phyloP scores from a whole-genome alignment of 2,888 invertebrate genomes.

The Agrotis puta region DNA sequence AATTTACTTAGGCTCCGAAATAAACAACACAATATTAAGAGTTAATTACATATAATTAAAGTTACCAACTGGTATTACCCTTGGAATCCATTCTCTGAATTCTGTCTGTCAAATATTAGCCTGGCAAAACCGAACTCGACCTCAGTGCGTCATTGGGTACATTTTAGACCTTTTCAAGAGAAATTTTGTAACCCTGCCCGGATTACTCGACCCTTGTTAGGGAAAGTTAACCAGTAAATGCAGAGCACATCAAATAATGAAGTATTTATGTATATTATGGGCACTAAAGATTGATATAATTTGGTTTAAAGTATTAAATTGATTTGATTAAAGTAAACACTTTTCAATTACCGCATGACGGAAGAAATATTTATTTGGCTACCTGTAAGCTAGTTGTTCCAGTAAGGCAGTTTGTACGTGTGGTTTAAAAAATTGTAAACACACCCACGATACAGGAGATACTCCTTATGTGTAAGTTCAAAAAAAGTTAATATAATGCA shows the following conservation, averaged over 20 bases:
- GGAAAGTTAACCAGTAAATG: constrained; percentile 28
- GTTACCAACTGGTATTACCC: constrained; percentile 26
- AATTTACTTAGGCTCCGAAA: constrained; percentile 7
- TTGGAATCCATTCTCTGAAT: constrained; percentile 19
- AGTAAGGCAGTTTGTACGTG: no score
- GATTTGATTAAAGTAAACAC: no score
- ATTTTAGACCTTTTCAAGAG: constrained; percentile 51
- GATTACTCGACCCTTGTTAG: constrained; percentile 56
- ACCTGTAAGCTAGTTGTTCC: no score
- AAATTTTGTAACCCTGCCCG: constrained; percentile 42
- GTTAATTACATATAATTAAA: constrained; percentile 46
- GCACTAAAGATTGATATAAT: not conserved
- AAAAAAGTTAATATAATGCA: no score
- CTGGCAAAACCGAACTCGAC: constrained; percentile 39
- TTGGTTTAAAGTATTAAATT: not conserved
- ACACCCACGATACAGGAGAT: no score
- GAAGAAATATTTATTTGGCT: no score
- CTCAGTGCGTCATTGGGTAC: constrained; percentile 37
- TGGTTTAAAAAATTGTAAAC: no score
- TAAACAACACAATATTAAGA: constrained; percentile 12
- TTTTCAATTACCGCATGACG: no score
- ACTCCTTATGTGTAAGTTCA: no score
- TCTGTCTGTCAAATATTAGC: constrained; percentile 46
- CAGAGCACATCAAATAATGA: constrained; percentile 23
- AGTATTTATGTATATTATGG: not conserved